phyloP scores from a whole-genome alignment of 2,888 invertebrate species.

The Dione vanillae region DNA sequence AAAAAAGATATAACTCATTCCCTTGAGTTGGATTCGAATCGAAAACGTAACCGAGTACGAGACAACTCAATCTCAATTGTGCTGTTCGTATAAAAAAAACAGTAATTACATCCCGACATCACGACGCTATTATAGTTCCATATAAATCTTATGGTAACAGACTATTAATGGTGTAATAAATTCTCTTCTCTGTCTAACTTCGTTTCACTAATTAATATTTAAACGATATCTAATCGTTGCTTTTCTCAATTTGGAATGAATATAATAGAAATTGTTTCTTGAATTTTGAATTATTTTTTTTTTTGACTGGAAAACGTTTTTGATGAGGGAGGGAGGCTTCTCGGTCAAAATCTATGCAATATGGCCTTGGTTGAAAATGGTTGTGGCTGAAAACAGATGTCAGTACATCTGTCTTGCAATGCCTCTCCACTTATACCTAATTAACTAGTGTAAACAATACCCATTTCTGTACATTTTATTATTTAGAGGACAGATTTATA shows the following conservation, averaged over 20 bases:
- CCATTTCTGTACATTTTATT: too few relatives aligned
- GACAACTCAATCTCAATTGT: background rate
- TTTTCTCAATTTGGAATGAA: constrained; percentile 62
- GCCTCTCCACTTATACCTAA: too few relatives aligned
- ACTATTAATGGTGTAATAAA: constrained; percentile 24
- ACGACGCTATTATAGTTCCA: background rate
- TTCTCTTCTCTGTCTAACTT: constrained; percentile 31
- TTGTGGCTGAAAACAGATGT: too few relatives aligned
- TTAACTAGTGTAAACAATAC: too few relatives aligned
- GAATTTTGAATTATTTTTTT: background rate
- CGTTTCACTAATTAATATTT: constrained; percentile 40
- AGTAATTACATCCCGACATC: constrained; percentile 9
- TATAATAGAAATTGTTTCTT: constrained; percentile 50
- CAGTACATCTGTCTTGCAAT: too few relatives aligned
- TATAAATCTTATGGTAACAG: constrained; percentile 19
- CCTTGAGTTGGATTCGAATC: background rate
- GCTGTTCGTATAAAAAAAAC: background rate
- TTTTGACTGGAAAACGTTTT: background rate
- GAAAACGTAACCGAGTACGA: background rate
- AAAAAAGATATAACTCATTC: background rate
- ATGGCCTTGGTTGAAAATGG: too few relatives aligned
- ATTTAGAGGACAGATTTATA: too few relatives aligned
- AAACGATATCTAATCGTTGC: constrained; percentile 38
- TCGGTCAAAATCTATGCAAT: too few relatives aligned
- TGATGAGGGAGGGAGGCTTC: too few relatives aligned